phyloP scores from a whole-genome alignment of 2,888 invertebrate genomes.

The Drosophila vallismaia region DNA sequence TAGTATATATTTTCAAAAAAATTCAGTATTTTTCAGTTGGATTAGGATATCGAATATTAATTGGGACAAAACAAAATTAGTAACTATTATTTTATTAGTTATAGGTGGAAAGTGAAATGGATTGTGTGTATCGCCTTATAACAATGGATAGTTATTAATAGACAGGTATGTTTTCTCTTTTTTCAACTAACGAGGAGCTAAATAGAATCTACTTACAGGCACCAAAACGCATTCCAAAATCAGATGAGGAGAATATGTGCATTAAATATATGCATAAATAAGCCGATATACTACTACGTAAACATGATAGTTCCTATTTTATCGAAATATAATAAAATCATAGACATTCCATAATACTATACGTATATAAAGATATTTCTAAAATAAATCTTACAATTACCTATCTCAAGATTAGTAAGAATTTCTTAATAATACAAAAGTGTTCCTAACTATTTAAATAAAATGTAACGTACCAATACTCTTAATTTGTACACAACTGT shows the following conservation, averaged over 20 bases:
- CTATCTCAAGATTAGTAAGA: constrained; percentile 46
- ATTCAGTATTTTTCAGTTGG: constrained; percentile 22
- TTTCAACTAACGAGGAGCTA: background rate
- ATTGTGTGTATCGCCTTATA: constrained; percentile 21
- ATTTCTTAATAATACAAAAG: constrained; percentile 59
- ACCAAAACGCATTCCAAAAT: background rate
- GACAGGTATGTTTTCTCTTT: constrained; percentile 7
- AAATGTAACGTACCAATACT: constrained; percentile 50
- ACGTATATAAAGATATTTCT: constrained; percentile 44
- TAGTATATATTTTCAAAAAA: background rate
- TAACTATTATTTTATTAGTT: constrained; percentile 59
- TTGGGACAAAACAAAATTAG: constrained; percentile 15
- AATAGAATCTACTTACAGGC: constrained; percentile 18
- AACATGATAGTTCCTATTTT: constrained; percentile 80
- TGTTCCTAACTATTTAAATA: constrained; percentile 74
- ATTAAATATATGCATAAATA: constrained; percentile 44
- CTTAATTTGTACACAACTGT: constrained; percentile 32
- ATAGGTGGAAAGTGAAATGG: constrained; percentile 71
- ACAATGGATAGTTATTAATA: constrained; percentile 16
- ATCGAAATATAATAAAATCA: constrained; percentile 42
- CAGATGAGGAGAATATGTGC: constrained; percentile 8
- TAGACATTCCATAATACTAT: constrained; percentile 55
- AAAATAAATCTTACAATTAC: constrained; percentile 42
- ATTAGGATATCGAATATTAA: background rate
- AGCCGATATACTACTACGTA: constrained; percentile 58